A percentile compares a stretch with the other conserved stretches of the same genome.
Conservation (phyloP, 2,797 vertebrate genomes). For the Ptychadena robeensis region DNA sequence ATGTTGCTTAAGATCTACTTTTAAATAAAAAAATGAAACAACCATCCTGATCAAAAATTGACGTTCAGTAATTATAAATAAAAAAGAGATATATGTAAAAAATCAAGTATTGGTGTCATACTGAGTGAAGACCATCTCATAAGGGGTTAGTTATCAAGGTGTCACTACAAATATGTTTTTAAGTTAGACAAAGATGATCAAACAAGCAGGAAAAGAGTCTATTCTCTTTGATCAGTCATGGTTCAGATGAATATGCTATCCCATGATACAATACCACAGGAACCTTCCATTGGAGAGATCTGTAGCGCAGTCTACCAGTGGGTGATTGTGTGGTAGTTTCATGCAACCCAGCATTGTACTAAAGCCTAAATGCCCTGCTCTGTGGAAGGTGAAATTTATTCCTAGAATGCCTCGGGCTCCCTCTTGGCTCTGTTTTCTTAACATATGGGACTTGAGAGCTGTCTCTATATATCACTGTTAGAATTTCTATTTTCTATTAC, state of each 20-base stretch:
- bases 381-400: slow-evolving; percentile 21
- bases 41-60: not conserved
- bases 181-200: not conserved
- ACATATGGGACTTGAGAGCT: slow-evolving; percentile 28
- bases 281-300: not conserved
- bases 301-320: not conserved
- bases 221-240: not conserved
- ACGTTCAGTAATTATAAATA: not conserved
- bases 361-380: slow-evolving; percentile 1
- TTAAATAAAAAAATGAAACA: not conserved
- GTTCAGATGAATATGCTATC: not conserved
- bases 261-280: slow-evolving; percentile 4
- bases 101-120: not conserved
- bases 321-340: not conserved
- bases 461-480: slow-evolving; percentile 14
- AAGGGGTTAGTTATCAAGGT: not conserved
- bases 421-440: slow-evolving; percentile 14
- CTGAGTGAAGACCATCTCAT: not conserved
- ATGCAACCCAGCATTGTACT: not conserved
- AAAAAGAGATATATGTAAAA: not conserved
- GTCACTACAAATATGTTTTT: not conserved
- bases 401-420: slow-evolving; percentile 10
- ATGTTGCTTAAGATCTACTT: not conserved
- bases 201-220: not conserved
- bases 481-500: slow-evolving; percentile 10